phyloP scores from a whole-genome alignment of 2,888 invertebrate genomes.

The Tenthredo livida region DNA sequence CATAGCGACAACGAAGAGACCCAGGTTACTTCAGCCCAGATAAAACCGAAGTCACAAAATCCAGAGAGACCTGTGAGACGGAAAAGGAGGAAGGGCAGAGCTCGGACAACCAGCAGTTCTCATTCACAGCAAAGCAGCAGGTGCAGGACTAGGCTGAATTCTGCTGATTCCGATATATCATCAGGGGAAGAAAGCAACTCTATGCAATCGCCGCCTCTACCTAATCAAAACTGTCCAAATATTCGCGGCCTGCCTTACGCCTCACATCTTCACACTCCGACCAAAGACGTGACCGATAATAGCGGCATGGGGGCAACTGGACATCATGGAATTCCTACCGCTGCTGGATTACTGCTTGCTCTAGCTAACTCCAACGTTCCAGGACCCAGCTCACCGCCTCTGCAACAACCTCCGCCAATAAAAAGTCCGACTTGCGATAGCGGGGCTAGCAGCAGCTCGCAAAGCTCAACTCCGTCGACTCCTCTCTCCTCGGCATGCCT shows the following conservation, averaged over 20 bases:
- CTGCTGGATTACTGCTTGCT: conserved; percentile 82
- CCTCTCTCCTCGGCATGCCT: conserved; percentile 89
- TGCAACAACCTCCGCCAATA: conserved; percentile 71
- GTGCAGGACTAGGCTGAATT: conserved; percentile 85
- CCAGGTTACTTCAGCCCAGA: conserved; percentile 60
- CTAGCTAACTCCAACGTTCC: conserved; percentile 78
- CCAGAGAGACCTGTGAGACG: conserved; percentile 66
- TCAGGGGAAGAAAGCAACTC: conserved; percentile 87
- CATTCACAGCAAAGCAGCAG: conserved; percentile 79
- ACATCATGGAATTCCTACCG: conserved; percentile 74
- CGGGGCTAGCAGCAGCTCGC: conserved; percentile 77
- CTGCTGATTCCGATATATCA: conserved; percentile 88
- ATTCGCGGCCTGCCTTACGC: conserved; percentile 67
- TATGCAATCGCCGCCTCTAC: conserved; percentile 80
- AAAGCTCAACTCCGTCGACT: conserved; percentile 81
- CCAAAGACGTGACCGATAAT: conserved; percentile 55
- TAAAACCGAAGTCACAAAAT: conserved; percentile 60
- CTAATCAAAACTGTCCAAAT: conserved; percentile 69
- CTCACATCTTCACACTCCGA: conserved; percentile 68
- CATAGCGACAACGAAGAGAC: conserved; percentile 74
- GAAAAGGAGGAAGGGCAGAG: conserved; percentile 83
- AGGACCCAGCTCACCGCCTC: conserved; percentile 71
- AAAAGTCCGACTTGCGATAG: conserved; percentile 78
- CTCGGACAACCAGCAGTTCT: conserved; percentile 82
- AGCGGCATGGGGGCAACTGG: conserved; percentile 49